Conservation (phyloP, 1,140 invertebrate species). For the Brevipalpus yothersi region DNA sequence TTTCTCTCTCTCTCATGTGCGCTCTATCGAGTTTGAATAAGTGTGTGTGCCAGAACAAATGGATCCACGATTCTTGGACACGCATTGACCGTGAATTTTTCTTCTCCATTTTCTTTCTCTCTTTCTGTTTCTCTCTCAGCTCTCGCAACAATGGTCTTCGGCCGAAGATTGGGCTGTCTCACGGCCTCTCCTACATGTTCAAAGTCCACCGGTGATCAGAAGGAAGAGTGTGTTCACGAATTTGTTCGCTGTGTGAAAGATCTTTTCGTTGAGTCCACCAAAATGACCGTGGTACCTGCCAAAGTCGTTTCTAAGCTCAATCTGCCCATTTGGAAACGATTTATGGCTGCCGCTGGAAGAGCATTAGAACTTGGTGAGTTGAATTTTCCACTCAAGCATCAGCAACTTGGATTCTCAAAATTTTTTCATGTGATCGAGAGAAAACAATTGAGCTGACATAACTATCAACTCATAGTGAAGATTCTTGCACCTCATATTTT, state of each 20-base stretch:
- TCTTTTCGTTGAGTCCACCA: slow-evolving; percentile 43
- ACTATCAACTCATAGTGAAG: too few species aligned
- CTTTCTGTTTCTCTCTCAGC: slow-evolving; percentile 22
- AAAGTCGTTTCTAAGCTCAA: slow-evolving; percentile 32
- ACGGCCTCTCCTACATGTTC: slow-evolving; percentile 1
- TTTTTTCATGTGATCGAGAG: background rate
- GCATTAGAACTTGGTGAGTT: slow-evolving; percentile 27
- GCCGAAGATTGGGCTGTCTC: slow-evolving; percentile 19
- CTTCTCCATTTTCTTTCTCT: background rate
- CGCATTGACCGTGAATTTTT: background rate
- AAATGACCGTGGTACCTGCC: slow-evolving; percentile 37
- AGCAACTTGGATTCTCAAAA: background rate
- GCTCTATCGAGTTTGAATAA: background rate
- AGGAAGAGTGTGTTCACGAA: slow-evolving; percentile 18
- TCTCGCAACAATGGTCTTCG: slow-evolving; percentile 40
- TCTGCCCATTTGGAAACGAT: slow-evolving; percentile 42
- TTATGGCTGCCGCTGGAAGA: slow-evolving; percentile 34
- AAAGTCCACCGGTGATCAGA: background rate
- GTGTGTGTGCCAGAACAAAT: background rate
- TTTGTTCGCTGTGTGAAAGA: slow-evolving; percentile 38
- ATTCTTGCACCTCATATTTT: too few species aligned
- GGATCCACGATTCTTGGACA: background rate
- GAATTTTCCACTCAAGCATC: background rate
- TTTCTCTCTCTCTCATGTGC: background rate
- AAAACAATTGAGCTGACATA: background rate